Conservation (phyloP, 2,113 vertebrate genomes). For the Hirundichthys speculiger region DNA sequence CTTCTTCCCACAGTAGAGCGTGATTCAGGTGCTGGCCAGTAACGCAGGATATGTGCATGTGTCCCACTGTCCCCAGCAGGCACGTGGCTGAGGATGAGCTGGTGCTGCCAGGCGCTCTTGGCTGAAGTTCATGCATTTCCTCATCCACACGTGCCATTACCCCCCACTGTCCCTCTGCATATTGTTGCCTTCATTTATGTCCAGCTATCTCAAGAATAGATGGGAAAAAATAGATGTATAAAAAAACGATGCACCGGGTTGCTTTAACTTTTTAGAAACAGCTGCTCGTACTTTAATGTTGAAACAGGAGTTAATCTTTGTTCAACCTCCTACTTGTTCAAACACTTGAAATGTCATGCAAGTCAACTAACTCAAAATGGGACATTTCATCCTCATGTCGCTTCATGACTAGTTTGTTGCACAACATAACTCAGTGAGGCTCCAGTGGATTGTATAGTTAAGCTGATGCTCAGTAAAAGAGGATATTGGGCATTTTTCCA, state of each 20-base stretch:
- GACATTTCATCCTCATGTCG: too few relatives aligned
- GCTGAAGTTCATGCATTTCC: slow-evolving; percentile 53
- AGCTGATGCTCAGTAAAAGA: too few relatives aligned
- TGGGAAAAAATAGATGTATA: background rate
- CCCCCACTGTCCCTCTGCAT: slow-evolving; percentile 14
- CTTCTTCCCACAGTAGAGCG: background rate
- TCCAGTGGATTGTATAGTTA: too few relatives aligned
- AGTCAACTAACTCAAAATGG: too few relatives aligned
- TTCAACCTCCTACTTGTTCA: too few relatives aligned
- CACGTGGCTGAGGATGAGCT: slow-evolving; percentile 60
- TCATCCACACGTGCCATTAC: slow-evolving; percentile 42
- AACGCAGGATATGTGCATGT: slow-evolving; percentile 34
- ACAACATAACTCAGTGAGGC: too few relatives aligned
- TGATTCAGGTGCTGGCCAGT: slow-evolving; percentile 25
- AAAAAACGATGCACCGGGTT: background rate
- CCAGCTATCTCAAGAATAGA: slow-evolving; percentile 12
- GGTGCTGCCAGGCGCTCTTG: slow-evolving; percentile 65
- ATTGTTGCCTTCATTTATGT: slow-evolving; percentile 15
- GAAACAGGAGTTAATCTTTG: too few relatives aligned
- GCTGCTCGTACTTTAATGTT: too few relatives aligned
- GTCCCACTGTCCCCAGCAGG: slow-evolving; percentile 40
- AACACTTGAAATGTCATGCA: too few relatives aligned
- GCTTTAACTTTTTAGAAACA: background rate
- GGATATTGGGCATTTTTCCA: too few relatives aligned
- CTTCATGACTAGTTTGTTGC: too few relatives aligned